Conservation (phyloP, 2,888 invertebrate species). For the Halictus ligatus region DNA sequence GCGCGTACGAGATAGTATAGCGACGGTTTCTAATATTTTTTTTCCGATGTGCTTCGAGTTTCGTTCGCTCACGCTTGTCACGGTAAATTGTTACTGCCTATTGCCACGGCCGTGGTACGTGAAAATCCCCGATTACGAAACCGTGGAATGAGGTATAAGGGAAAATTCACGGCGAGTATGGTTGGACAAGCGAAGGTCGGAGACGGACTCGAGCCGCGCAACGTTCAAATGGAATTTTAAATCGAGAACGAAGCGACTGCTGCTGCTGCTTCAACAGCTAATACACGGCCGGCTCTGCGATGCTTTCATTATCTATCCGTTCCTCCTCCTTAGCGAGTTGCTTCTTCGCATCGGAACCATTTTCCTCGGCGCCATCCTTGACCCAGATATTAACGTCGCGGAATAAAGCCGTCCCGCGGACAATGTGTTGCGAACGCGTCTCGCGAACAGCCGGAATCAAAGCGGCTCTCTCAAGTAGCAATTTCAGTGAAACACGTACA, state of each 20-base stretch:
- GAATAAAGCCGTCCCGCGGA: conserved; percentile 4
- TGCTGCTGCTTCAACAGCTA: not conserved
- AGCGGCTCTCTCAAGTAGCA: conserved; percentile 31
- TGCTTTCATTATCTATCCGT: not conserved
- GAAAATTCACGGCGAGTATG: not conserved
- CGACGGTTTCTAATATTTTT: no score
- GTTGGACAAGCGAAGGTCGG: not conserved
- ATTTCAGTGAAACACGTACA: conserved; percentile 34
- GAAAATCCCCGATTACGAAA: not conserved
- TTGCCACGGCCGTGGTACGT: not conserved
- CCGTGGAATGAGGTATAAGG: not conserved
- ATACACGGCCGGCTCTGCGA: not conserved
- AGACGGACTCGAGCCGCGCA: not conserved
- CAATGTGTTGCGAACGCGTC: conserved; percentile 20
- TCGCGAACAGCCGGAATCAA: conserved; percentile 2
- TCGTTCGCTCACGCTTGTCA: no score
- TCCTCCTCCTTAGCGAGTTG: not conserved
- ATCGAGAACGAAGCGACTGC: not conserved
- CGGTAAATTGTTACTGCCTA: no score
- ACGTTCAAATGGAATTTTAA: conserved; percentile 2
- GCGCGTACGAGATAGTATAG: no score
- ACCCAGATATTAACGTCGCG: conserved; percentile 20
- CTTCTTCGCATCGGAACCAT: not conserved
- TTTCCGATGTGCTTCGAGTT: no score
- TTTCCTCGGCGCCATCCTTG: conserved; percentile 12